These are phyloP conservation scores for Megaleporinus macrocephalus DNA, from an alignment of 2,113 vertebrate species.

Conservation along the genomic window DNA sequence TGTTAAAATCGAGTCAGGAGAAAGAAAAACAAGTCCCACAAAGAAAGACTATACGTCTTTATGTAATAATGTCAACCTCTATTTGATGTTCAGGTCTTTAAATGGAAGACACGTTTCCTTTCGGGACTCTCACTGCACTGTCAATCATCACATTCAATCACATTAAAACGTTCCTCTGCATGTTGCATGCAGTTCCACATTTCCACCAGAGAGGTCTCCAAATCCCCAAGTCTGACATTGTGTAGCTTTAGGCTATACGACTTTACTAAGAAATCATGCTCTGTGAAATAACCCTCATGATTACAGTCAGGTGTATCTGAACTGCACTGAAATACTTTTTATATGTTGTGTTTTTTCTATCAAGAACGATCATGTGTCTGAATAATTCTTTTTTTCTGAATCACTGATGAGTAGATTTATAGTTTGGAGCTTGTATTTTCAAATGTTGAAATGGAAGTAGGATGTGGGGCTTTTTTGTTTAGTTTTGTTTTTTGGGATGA, in stretches of 20 bases:
- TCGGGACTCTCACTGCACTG: too few species aligned
- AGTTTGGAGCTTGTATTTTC: not conserved
- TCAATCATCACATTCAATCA: too few species aligned
- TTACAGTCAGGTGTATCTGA: conserved; percentile 7
- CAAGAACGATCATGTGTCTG: conserved; percentile 8
- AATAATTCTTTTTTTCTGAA: conserved; percentile 16
- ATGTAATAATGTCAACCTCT: too few species aligned
- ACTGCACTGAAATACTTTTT: conserved; percentile 36
- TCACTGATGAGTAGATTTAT: not conserved
- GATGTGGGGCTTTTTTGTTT: not conserved
- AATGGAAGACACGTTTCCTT: too few species aligned
- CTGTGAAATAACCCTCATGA: not conserved
- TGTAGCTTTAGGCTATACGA: not conserved
- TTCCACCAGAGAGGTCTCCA: too few species aligned
- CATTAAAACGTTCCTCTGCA: too few species aligned
- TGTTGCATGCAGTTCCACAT: too few species aligned
- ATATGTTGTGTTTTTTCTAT: conserved; percentile 4
- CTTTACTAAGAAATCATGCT: not conserved
- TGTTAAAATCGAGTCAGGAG: too few species aligned
- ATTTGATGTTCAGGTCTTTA: too few species aligned
- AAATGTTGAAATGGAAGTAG: not conserved
- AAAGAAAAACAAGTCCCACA: too few species aligned
- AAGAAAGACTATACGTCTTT: too few species aligned
- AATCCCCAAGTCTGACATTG: too few species aligned
- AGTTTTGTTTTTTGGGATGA: not conserved